Conservation (phyloP, 1,140 invertebrate genomes). For the Listronotus oregonensis region DNA sequence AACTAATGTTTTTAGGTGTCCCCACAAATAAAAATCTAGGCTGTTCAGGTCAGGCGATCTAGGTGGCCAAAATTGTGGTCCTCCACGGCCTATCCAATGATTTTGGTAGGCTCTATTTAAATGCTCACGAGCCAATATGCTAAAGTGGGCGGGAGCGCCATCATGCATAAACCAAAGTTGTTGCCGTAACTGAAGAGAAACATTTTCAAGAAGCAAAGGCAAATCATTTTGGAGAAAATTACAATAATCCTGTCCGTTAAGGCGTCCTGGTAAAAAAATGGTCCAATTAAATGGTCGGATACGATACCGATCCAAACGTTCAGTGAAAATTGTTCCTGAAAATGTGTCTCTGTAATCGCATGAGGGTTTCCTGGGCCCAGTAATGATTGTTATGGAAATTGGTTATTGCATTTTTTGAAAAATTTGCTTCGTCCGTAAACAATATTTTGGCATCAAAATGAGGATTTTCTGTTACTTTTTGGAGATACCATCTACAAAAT, state of each 20-base stretch:
- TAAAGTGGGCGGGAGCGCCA: no score
- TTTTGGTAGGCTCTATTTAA: constrained; percentile 5
- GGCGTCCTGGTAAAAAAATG: constrained; percentile 14
- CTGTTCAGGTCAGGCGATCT: constrained; percentile 14
- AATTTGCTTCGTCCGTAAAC: constrained; percentile 25
- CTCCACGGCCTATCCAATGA: constrained; percentile 15
- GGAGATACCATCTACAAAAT: constrained; percentile 5
- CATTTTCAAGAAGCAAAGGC: not conserved
- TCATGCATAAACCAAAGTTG: no score
- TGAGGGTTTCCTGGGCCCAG: constrained; percentile 30
- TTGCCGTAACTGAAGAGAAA: no score
- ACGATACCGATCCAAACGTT: constrained; percentile 28
- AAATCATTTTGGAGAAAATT: not conserved
- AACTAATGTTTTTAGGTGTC: constrained; percentile 11
- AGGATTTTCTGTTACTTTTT: not conserved
- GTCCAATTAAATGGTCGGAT: constrained; percentile 30
- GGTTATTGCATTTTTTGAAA: constrained; percentile 24
- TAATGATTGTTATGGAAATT: constrained; percentile 26
- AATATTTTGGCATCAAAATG: constrained; percentile 2
- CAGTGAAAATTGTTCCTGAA: constrained; percentile 22
- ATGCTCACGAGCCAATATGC: not conserved
- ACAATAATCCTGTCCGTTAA: constrained; percentile 9
- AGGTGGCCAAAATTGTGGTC: constrained; percentile 12
- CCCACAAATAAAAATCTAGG: constrained; percentile 29
- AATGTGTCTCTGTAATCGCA: constrained; percentile 15